phyloP scores from a whole-genome alignment of 2,797 vertebrate species.

The Brachyalestes nurse region DNA sequence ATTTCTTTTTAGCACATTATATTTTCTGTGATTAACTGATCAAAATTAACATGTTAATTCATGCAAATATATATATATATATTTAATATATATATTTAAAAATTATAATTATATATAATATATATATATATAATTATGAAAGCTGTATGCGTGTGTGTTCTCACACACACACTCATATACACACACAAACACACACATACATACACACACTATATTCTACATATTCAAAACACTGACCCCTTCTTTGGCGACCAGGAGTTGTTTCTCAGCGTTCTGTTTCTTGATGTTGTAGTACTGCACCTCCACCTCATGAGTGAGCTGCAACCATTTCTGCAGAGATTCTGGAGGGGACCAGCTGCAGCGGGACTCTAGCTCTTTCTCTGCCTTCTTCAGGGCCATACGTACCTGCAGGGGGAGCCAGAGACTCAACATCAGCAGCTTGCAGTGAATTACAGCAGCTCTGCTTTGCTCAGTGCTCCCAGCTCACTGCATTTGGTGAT shows the following conservation, averaged over 20 bases:
- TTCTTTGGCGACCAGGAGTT: constrained; percentile 95
- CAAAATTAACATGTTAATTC: no score
- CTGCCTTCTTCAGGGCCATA: constrained; percentile 95
- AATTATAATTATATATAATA: no score
- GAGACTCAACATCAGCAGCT: neutral
- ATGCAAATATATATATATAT: no score
- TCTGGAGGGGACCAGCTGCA: constrained; percentile 90
- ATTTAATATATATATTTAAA: no score
- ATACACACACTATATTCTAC: no score
- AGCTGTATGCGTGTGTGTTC: no score
- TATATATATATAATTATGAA: no score
- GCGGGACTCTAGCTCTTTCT: constrained; percentile 89
- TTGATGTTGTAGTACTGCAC: constrained; percentile 99
- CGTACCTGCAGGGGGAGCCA: constrained; percentile 82
- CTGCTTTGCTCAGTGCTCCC: neutral
- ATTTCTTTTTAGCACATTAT: no score
- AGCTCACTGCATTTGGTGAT: neutral
- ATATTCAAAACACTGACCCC: constrained; percentile 76
- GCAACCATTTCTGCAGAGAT: constrained; percentile 95
- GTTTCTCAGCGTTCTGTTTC: constrained; percentile 94
- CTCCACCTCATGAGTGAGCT: constrained; percentile 98
- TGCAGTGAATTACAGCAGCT: neutral
- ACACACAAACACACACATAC: no score
- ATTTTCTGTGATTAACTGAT: no score
- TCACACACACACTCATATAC: no score